Conservation (phyloP, 2,113 vertebrate genomes). For the Panurus biarmicus region DNA sequence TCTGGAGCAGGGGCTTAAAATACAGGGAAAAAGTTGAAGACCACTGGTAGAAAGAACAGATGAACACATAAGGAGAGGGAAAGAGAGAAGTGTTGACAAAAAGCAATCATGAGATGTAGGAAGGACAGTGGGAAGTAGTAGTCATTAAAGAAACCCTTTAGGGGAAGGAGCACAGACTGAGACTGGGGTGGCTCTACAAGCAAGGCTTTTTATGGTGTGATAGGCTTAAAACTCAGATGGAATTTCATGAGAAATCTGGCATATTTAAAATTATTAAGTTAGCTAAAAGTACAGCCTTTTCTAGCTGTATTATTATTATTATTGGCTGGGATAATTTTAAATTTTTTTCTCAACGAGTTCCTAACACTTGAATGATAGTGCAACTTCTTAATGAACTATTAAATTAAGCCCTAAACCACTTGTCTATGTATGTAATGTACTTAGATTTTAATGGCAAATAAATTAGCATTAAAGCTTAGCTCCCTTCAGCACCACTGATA, state of each 20-base stretch:
- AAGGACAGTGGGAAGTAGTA: neutral
- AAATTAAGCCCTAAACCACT: neutral
- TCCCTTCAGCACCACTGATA: neutral
- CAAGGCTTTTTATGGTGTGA: neutral
- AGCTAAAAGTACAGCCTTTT: neutral
- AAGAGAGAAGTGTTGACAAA: neutral
- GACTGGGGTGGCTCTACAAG: neutral
- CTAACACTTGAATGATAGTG: neutral
- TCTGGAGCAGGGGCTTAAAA: neutral
- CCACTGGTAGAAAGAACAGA: neutral
- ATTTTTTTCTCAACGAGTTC: neutral
- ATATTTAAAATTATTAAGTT: neutral
- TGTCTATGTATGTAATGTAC: neutral
- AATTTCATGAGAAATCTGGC: neutral
- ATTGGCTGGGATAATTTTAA: neutral
- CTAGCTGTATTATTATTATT: neutral
- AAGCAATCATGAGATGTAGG: neutral
- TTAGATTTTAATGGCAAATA: neutral
- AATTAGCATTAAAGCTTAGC: neutral
- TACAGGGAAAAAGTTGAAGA: neutral
- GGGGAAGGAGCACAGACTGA: neutral
- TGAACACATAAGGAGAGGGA: neutral
- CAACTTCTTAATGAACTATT: neutral
- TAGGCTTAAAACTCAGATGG: neutral
- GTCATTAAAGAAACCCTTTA: neutral